Conservation (phyloP, 2,113 vertebrate genomes). For the Craseonycteris thonglongyai region DNA sequence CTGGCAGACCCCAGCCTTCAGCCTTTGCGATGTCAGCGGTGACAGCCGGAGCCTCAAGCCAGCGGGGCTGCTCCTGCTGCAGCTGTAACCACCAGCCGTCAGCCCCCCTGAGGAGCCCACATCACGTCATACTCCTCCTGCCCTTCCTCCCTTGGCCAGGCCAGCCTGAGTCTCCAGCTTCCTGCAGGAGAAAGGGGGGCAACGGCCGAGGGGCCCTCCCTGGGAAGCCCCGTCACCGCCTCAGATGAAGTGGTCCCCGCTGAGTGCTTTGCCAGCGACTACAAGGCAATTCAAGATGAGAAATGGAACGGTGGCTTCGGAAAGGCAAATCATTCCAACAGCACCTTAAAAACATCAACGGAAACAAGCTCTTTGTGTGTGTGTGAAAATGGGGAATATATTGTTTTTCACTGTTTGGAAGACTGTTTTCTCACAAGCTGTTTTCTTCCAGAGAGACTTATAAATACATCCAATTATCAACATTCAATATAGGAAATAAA, state of each 20-base stretch:
- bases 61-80: not conserved
- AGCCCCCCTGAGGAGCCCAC: not conserved
- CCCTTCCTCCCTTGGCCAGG: not conserved
- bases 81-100: not conserved
- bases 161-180: not conserved
- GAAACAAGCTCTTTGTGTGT: conserved; percentile 42
- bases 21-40: not conserved
- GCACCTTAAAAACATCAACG: conserved; percentile 33
- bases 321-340: conserved; percentile 61
- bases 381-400: conserved; percentile 56
- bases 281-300: conserved; percentile 59
- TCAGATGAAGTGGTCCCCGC: conserved; percentile 51
- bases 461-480: conserved; percentile 69
- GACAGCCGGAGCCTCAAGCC: not conserved
- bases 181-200: not conserved
- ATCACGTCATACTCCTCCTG: not conserved
- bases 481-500: conserved; percentile 68
- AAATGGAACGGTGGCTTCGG: conserved; percentile 36
- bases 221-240: not conserved
- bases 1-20: not conserved
- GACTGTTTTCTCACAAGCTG: conserved; percentile 61
- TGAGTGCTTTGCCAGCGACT: conserved; percentile 50
- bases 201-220: not conserved
- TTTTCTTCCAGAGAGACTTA: conserved; percentile 67
- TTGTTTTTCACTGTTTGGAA: conserved; percentile 58